Evolutionary conservation across 2,888 invertebrate genomes (phyloP).

Genomic region (Lepidocyrtinus sp.): DNA sequence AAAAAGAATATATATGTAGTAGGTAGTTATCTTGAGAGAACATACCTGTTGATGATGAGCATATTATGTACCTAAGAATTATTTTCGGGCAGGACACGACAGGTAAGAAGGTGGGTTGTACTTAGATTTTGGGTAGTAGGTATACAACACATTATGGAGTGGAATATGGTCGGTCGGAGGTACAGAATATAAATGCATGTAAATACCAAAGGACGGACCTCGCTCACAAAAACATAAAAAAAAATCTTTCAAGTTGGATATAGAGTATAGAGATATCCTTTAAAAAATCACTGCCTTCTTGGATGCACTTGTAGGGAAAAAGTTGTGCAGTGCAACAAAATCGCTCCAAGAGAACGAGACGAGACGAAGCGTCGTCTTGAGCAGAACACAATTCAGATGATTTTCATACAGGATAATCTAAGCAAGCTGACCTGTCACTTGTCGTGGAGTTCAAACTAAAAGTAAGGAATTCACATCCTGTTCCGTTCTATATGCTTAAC

Average conservation of each 20-base stretch:
- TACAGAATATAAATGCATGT: background rate
- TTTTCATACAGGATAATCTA: background rate
- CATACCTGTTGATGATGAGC: background rate
- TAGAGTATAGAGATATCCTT: no score
- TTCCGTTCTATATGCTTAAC: background rate
- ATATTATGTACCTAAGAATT: background rate
- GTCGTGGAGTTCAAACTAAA: background rate
- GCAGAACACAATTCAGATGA: slow-evolving; percentile 9
- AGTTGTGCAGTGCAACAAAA: slow-evolving; percentile 2
- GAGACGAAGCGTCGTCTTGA: slow-evolving; percentile 36
- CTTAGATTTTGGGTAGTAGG: background rate
- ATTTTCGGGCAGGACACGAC: no score
- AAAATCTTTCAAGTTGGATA: no score
- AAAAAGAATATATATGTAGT: background rate
- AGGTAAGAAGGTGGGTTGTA: no score
- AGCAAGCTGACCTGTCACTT: background rate
- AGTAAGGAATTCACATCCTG: background rate
- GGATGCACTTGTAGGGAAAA: slow-evolving; percentile 11
- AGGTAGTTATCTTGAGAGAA: background rate
- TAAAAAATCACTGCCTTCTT: background rate
- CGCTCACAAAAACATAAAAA: no score
- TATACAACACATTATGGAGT: background rate
- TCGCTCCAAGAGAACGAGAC: slow-evolving; percentile 17
- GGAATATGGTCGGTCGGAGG: background rate
- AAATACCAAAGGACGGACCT: background rate